Conservation (phyloP, 2,888 invertebrate genomes). For the Drymonia ruficornis region DNA sequence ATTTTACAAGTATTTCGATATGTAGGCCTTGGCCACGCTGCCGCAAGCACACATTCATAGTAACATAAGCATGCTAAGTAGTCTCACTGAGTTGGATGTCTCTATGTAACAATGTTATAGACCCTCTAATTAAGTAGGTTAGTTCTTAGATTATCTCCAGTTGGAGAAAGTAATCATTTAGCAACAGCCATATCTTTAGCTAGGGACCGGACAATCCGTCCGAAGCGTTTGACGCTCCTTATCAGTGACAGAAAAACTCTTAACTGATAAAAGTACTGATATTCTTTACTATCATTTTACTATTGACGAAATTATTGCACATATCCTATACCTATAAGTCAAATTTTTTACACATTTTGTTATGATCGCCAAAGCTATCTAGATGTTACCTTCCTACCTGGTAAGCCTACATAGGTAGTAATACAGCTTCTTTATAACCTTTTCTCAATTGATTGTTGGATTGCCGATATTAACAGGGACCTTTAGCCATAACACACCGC, state of each 20-base stretch:
- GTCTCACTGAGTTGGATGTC: too few species aligned
- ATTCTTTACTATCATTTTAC: conserved; percentile 37
- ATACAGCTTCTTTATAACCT: too few species aligned
- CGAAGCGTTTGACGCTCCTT: conserved; percentile 18
- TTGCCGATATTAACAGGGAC: too few species aligned
- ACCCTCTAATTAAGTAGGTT: too few species aligned
- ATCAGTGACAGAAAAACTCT: conserved; percentile 34
- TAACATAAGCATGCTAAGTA: too few species aligned
- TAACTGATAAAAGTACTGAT: conserved; percentile 32
- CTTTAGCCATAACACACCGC: too few species aligned
- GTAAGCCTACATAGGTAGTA: too few species aligned
- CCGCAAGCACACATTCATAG: too few species aligned
- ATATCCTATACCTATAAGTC: conserved; percentile 19
- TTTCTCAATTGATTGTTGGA: too few species aligned
- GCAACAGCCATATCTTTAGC: conserved; percentile 15
- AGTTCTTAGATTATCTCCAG: not conserved
- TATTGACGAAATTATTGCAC: conserved; percentile 34
- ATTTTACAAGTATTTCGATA: too few species aligned
- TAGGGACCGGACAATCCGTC: not conserved
- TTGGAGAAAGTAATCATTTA: conserved; percentile 1
- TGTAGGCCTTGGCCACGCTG: too few species aligned
- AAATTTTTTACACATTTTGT: not conserved
- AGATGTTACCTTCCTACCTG: not conserved
- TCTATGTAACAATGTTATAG: too few species aligned
- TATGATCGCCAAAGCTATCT: not conserved